phyloP scores from a whole-genome alignment of 2,113 vertebrate species.

The Oreotrochilus melanogaster region DNA sequence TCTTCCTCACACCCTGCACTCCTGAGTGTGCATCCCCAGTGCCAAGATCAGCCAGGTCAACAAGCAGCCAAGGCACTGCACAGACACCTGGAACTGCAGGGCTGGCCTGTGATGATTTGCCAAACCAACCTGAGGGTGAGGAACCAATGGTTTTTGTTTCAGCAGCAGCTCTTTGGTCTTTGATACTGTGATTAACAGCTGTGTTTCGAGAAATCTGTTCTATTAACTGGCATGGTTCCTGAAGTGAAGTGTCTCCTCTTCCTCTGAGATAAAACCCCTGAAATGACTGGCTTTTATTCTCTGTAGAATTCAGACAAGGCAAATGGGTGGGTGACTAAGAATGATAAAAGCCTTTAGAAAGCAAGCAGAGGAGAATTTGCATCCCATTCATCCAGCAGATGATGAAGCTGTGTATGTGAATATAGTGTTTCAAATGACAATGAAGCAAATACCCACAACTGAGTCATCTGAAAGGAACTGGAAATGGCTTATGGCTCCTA shows the following conservation, averaged over 20 bases:
- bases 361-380: not conserved
- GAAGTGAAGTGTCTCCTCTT: not conserved
- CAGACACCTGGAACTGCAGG: rapidly evolving
- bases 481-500: not conserved
- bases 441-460: not conserved
- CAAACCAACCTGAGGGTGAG: not conserved
- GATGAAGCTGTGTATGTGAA: not conserved
- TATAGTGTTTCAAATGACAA: not conserved
- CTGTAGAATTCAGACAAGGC: not conserved
- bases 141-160: not conserved
- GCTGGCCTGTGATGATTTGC: not conserved
- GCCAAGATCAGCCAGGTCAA: not conserved
- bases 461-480: not conserved
- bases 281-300: not conserved
- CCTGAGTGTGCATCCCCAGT: not conserved
- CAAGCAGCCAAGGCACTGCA: not conserved
- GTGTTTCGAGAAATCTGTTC: not conserved
- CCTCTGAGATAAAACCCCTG: not conserved
- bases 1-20: not conserved
- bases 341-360: not conserved
- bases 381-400: not conserved
- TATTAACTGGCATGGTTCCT: not conserved
- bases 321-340: not conserved
- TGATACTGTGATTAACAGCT: not conserved
- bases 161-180: not conserved